A percentile compares a stretch with the other conserved stretches of the same genome.
Conservation (phyloP, 2,113 vertebrate species). For the Lepisosteus osseus region DNA sequence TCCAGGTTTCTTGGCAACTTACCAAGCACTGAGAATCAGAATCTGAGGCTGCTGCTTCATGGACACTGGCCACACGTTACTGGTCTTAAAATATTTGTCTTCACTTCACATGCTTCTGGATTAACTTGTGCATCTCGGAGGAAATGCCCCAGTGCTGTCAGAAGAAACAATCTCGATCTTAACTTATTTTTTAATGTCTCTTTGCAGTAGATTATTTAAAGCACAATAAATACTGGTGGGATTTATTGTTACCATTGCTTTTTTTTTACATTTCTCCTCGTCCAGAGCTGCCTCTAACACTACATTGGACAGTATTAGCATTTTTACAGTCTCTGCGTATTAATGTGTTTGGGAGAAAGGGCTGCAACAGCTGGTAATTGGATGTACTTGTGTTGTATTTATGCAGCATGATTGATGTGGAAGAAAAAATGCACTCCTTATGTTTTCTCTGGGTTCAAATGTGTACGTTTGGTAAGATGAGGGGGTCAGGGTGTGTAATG, state of each 20-base stretch:
- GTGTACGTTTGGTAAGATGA: no score
- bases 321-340: not conserved
- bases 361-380: not conserved
- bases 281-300: no score
- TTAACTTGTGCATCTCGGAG: not conserved
- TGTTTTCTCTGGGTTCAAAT: no score
- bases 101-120: not conserved
- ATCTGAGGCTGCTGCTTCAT: no score
- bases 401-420: not conserved
- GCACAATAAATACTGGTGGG: slow-evolving; percentile 2
- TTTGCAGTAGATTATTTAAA: slow-evolving; percentile 9
- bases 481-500: no score
- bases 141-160: not conserved
- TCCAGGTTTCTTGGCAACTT: no score
- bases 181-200: not conserved
- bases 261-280: no score
- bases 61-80: no score
- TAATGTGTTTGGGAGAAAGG: not conserved
- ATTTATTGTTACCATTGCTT: not conserved
- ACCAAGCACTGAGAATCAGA: no score
- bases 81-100: not conserved
- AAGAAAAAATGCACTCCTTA: no score
- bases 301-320: not conserved
- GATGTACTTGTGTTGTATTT: not conserved
- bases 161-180: not conserved